Conservation (phyloP, 2,797 vertebrate species). For the Enteromius thamalakanensis region DNA sequence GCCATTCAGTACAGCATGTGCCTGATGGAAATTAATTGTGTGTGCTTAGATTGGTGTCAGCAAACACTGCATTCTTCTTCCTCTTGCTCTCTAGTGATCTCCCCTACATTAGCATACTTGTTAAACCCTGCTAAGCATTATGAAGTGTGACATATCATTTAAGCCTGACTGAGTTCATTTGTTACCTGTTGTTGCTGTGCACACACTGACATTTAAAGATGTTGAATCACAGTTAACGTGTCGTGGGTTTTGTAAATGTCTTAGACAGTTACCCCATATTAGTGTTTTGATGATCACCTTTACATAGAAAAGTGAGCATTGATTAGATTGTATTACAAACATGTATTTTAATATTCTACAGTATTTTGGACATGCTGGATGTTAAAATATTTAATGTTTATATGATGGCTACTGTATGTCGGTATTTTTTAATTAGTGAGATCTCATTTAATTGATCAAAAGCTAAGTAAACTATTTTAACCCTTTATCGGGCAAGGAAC, state of each 20-base stretch:
- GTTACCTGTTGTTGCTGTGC: conserved; percentile 14
- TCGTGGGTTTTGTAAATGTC: background rate
- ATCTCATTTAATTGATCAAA: background rate
- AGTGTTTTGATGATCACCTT: background rate
- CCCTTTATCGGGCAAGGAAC: too few relatives aligned
- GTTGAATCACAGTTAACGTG: background rate
- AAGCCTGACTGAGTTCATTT: conserved; percentile 49
- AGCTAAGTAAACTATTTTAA: too few relatives aligned
- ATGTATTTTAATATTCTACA: background rate
- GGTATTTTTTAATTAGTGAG: background rate
- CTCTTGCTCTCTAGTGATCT: conserved; percentile 48
- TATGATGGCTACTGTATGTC: background rate
- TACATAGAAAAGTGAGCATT: background rate
- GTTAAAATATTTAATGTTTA: background rate
- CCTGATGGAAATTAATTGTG: conserved; percentile 16
- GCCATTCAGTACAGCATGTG: conserved; percentile 30
- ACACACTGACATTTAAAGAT: conserved; percentile 21
- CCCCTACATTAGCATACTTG: conserved; percentile 48
- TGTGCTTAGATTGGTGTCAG: conserved; percentile 31
- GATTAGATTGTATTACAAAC: background rate
- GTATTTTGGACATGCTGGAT: background rate
- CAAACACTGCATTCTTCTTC: conserved; percentile 32
- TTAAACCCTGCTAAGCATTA: conserved; percentile 53
- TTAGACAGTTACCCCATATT: background rate
- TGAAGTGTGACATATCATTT: conserved; percentile 51